These are phyloP conservation scores for Botrylloides violaceus DNA, from an alignment of 23 tunicate species.

Conservation along the genomic window DNA sequence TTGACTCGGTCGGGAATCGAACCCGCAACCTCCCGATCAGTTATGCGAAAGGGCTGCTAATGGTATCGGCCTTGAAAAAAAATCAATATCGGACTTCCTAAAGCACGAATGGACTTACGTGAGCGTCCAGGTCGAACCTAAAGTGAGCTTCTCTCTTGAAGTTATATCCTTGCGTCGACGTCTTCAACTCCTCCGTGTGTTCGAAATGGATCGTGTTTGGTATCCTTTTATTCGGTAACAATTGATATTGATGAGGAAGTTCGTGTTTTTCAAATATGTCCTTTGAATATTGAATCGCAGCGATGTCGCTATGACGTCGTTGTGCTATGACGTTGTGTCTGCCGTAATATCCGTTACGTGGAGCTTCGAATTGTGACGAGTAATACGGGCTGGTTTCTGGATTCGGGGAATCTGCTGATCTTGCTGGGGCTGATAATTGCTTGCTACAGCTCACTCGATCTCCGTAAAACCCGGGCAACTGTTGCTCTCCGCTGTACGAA, in stretches of 20 bases:
- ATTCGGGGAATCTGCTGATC: neutral
- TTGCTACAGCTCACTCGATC: neutral
- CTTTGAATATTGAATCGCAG: neutral
- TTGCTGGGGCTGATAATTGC: neutral
- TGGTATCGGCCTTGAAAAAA: too few relatives aligned
- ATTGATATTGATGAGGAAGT: too few relatives aligned
- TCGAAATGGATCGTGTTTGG: neutral
- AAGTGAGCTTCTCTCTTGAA: constrained; percentile 3
- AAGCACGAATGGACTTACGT: constrained; percentile 2
- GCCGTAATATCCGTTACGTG: neutral
- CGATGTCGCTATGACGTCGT: constrained; percentile 11
- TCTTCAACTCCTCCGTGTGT: neutral
- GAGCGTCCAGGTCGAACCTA: constrained; percentile 8
- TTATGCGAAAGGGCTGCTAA: too few relatives aligned
- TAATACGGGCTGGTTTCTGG: neutral
- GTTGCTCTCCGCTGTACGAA: neutral
- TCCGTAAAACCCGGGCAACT: neutral
- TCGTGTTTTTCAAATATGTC: too few relatives aligned
- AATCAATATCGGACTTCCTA: too few relatives aligned
- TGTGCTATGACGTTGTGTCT: neutral
- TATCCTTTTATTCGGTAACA: too few relatives aligned
- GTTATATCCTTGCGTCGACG: constrained; percentile 3
- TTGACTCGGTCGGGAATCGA: too few relatives aligned
- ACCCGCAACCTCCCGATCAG: too few relatives aligned
- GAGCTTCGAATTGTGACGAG: neutral